phyloP scores from a whole-genome alignment of 1,140 invertebrate species.

The Ceratitis capitata region DNA sequence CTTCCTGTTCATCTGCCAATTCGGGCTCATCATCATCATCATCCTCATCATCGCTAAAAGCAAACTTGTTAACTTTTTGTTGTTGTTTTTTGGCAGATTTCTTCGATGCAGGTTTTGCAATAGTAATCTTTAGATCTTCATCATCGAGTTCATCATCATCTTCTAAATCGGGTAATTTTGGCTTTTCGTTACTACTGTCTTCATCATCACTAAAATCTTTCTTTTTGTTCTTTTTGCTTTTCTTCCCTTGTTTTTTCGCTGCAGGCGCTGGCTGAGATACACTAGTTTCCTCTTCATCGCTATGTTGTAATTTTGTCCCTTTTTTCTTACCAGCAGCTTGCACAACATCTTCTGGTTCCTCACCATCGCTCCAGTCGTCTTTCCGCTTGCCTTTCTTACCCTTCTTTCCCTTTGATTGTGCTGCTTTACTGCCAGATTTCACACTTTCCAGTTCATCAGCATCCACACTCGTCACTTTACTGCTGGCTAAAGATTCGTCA shows the following conservation, averaged over 20 bases:
- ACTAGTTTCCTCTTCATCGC: constrained; percentile 63
- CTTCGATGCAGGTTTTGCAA: constrained; percentile 51
- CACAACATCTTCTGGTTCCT: constrained; percentile 15
- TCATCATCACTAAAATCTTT: constrained; percentile 54
- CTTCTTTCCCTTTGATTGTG: constrained; percentile 68
- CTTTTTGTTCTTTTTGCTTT: constrained; percentile 62
- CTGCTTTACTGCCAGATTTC: constrained; percentile 66
- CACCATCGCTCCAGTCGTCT: constrained; percentile 58
- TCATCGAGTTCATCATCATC: constrained; percentile 46
- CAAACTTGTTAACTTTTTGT: constrained; percentile 54
- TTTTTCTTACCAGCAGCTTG: constrained; percentile 21
- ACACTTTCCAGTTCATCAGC: constrained; percentile 68
- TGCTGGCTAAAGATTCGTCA: constrained; percentile 49
- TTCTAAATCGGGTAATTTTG: constrained; percentile 30
- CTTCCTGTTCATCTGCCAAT: constrained; percentile 45
- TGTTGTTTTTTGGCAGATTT: constrained; percentile 56
- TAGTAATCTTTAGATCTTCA: constrained; percentile 39
- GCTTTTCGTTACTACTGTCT: constrained; percentile 42
- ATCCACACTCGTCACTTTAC: constrained; percentile 44
- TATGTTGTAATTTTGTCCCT: background rate
- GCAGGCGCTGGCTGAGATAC: constrained; percentile 56
- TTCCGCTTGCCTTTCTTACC: constrained; percentile 59
- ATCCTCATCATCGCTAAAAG: constrained; percentile 52
- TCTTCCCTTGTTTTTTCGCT: constrained; percentile 51
- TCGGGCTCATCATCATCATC: constrained; percentile 42